A percentile compares a stretch with the other conserved stretches of the same genome.
These are phyloP conservation scores for Corticium candelabrum DNA, from an alignment of 37 sponge, comb jelly and placozoan species.

Conservation along the genomic window DNA sequence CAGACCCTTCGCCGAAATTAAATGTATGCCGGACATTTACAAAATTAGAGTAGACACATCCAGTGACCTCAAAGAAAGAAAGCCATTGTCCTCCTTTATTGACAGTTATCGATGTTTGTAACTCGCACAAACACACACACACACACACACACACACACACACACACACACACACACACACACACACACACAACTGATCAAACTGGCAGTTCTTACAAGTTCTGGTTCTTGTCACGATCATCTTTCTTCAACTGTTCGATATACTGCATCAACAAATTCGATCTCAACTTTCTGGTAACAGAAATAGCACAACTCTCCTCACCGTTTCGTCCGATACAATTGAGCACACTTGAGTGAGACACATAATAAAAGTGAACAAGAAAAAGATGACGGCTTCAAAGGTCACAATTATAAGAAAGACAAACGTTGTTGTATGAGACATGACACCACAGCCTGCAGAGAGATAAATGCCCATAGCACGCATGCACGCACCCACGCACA, in stretches of 20 bases:
- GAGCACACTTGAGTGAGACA: slow-evolving; percentile 88
- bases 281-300: neutral
- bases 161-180: too few relatives aligned
- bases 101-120: too few relatives aligned
- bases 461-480: slow-evolving; percentile 27
- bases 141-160: too few relatives aligned
- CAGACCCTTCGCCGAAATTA: too few relatives aligned
- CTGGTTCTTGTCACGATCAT: neutral
- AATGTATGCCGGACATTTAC: too few relatives aligned
- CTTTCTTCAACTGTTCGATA: neutral
- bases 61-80: too few relatives aligned
- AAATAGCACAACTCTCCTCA: slow-evolving; percentile 18
- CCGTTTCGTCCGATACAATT: slow-evolving; percentile 92
- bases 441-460: slow-evolving; percentile 67
- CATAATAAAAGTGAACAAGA: slow-evolving; percentile 94
- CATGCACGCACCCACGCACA: too few relatives aligned
- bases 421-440: slow-evolving; percentile 67
- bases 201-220: neutral
- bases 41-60: too few relatives aligned
- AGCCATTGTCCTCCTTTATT: too few relatives aligned
- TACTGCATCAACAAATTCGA: neutral
- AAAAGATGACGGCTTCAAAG: slow-evolving; percentile 91
- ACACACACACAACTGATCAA: too few relatives aligned
- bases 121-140: too few relatives aligned
- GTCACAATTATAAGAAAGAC: slow-evolving; percentile 76